Evolutionary conservation across 1,140 invertebrate species (phyloP).

Genomic region (Amphibalanus amphitrite): DNA sequence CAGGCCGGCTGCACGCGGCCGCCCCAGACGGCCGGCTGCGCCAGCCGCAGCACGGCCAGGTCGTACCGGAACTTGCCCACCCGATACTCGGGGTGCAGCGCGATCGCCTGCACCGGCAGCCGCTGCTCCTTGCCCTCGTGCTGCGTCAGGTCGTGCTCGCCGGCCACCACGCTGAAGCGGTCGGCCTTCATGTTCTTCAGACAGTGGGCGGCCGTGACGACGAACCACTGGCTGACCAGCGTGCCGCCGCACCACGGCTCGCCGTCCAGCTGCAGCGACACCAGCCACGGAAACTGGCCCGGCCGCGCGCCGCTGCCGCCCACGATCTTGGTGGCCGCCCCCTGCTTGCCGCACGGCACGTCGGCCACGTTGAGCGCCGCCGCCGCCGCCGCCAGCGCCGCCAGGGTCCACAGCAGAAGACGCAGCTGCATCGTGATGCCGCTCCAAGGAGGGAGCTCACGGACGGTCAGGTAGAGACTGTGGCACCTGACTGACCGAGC

Average conservation of each 20-base stretch:
- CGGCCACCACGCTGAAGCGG: constrained; percentile 20
- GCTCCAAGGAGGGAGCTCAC: neutral
- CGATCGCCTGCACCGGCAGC: constrained; percentile 22
- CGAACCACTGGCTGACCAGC: constrained; percentile 36
- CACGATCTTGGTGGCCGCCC: neutral
- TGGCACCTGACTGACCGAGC: too few species aligned
- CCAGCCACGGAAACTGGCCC: constrained; percentile 11
- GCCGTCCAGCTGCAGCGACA: constrained; percentile 6
- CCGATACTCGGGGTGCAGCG: constrained; percentile 30
- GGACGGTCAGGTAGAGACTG: neutral
- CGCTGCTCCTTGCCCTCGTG: constrained; percentile 28
- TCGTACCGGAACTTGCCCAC: neutral
- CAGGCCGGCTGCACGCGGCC: neutral
- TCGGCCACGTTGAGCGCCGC: neutral
- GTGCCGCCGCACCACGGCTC: constrained; percentile 31
- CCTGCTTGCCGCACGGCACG: neutral
- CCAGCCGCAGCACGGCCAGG: neutral
- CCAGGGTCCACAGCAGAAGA: too few species aligned
- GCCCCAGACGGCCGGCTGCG: neutral
- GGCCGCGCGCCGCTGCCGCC: neutral
- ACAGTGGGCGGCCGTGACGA: constrained; percentile 38
- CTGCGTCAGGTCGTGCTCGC: constrained; percentile 23
- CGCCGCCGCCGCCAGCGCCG: too few species aligned
- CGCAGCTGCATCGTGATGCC: too few species aligned
- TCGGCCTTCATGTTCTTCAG: constrained; percentile 6